Percentiles rank a stretch among this genome's conserved stretches.
phyloP scores from a whole-genome alignment of 2,888 invertebrate species.

The Cryptophagus acutangulus region DNA sequence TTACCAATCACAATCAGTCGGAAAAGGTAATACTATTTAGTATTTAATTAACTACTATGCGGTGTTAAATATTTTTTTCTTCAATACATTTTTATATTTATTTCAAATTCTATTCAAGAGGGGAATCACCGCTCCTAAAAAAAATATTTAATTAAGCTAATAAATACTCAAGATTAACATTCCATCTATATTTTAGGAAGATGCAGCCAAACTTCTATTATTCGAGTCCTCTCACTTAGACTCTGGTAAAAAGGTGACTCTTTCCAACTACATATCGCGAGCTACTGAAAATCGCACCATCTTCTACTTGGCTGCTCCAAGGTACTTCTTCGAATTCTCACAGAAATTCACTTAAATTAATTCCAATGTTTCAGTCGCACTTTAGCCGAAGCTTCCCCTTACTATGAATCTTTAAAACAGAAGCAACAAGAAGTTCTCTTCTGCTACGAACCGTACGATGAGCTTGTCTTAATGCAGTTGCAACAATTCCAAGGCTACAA shows the following conservation, averaged over 20 bases:
- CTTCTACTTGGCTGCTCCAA: slow-evolving; percentile 91
- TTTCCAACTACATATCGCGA: slow-evolving; percentile 68
- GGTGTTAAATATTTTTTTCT: no score
- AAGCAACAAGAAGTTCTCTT: slow-evolving; percentile 88
- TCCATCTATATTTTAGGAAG: slow-evolving; percentile 59
- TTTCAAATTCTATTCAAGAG: slow-evolving; percentile 25
- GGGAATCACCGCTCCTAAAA: no score
- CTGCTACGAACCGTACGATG: slow-evolving; percentile 96
- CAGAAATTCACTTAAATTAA: slow-evolving; percentile 1
- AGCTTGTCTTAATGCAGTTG: slow-evolving; percentile 86
- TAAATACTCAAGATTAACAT: slow-evolving; percentile 1
- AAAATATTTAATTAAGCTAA: no score
- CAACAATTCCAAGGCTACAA: slow-evolving; percentile 71
- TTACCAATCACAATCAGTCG: slow-evolving; percentile 71
- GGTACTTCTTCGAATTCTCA: slow-evolving; percentile 50
- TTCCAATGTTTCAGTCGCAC: slow-evolving; percentile 76
- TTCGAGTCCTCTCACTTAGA: slow-evolving; percentile 85
- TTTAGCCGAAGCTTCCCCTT: slow-evolving; percentile 90
- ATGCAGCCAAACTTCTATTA: slow-evolving; percentile 80
- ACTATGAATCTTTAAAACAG: slow-evolving; percentile 87
- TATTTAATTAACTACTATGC: slow-evolving; percentile 24
- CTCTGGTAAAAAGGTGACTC: slow-evolving; percentile 65
- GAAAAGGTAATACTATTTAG: slow-evolving; percentile 63
- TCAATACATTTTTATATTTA: no score
- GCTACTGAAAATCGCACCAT: slow-evolving; percentile 80